These are phyloP conservation scores for Crocuta crocuta DNA, from an alignment of 2,113 vertebrate genomes.

Conservation along the genomic window DNA sequence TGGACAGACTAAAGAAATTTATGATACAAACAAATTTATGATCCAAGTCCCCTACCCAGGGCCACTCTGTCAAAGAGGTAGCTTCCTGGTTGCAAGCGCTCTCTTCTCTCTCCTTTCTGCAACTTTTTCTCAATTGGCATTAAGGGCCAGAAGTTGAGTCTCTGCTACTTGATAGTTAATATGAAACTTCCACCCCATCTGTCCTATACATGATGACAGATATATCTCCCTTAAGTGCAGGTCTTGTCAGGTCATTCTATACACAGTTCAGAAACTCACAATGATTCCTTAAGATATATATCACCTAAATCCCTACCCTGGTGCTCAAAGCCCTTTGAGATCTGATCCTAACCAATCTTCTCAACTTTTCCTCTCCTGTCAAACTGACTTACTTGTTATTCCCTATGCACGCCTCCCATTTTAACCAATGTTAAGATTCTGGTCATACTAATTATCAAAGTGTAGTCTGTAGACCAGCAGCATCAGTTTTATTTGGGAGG, in stretches of 20 bases:
- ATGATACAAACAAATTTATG: not conserved
- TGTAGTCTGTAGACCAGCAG: not conserved
- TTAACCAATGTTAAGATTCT: constrained; percentile 18
- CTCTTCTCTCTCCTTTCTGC: not conserved
- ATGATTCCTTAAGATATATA: not conserved
- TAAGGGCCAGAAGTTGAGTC: not conserved
- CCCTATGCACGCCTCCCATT: not conserved
- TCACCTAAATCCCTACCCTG: not conserved
- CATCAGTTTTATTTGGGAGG: not conserved
- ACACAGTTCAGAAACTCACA: not conserved
- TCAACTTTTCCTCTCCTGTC: not conserved
- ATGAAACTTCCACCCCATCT: not conserved
- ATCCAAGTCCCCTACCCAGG: not conserved
- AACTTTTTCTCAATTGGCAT: not conserved
- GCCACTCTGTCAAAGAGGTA: not conserved
- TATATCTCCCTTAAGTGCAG: constrained; percentile 24
- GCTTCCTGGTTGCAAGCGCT: not conserved
- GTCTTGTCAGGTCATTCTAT: not conserved
- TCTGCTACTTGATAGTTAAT: constrained; percentile 6
- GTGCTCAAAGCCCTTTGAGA: not conserved
- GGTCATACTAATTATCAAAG: not conserved
- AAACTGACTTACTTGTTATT: not conserved
- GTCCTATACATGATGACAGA: constrained; percentile 38
- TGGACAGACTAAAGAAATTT: not conserved
- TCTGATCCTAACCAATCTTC: constrained; percentile 11